These are phyloP conservation scores for Gryon sp. DNA, from an alignment of 1,140 invertebrate species.

Conservation along the genomic window DNA sequence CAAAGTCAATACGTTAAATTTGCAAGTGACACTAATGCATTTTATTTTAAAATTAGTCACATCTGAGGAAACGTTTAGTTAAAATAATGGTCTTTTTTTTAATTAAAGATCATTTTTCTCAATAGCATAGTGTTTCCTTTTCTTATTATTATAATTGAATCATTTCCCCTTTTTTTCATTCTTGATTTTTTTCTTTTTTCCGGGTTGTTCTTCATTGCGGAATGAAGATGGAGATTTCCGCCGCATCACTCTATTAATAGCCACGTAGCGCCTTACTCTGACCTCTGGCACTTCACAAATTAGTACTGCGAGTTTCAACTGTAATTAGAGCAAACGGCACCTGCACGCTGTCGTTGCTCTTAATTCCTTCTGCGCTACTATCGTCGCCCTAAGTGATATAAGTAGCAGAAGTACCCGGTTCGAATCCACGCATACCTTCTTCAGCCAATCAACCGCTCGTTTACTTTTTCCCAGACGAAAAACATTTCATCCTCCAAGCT, in stretches of 20 bases:
- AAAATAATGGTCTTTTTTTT: too few relatives aligned
- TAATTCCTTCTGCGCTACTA: slow-evolving; percentile 52
- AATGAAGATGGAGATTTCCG: slow-evolving; percentile 59
- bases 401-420: slow-evolving; percentile 40
- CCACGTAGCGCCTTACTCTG: slow-evolving; percentile 53
- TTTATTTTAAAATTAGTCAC: too few relatives aligned
- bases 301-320: slow-evolving; percentile 58
- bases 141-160: too few relatives aligned
- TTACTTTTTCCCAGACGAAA: background rate
- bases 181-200: slow-evolving; percentile 44
- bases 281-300: slow-evolving; percentile 64
- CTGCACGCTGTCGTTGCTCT: slow-evolving; percentile 57
- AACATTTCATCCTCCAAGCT: background rate
- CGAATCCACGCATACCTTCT: slow-evolving; percentile 30
- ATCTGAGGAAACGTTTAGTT: too few relatives aligned
- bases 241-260: slow-evolving; percentile 59
- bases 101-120: background rate
- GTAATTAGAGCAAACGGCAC: slow-evolving; percentile 63
- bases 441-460: slow-evolving; percentile 19
- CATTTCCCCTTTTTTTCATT: slow-evolving; percentile 42
- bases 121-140: too few relatives aligned
- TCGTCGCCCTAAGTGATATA: slow-evolving; percentile 58
- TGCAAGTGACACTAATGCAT: too few relatives aligned
- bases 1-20: too few relatives aligned
- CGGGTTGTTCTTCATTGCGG: slow-evolving; percentile 36